Evolutionary conservation across 2,797 vertebrate species (phyloP).

Genomic region (Chelmon rostratus): DNA sequence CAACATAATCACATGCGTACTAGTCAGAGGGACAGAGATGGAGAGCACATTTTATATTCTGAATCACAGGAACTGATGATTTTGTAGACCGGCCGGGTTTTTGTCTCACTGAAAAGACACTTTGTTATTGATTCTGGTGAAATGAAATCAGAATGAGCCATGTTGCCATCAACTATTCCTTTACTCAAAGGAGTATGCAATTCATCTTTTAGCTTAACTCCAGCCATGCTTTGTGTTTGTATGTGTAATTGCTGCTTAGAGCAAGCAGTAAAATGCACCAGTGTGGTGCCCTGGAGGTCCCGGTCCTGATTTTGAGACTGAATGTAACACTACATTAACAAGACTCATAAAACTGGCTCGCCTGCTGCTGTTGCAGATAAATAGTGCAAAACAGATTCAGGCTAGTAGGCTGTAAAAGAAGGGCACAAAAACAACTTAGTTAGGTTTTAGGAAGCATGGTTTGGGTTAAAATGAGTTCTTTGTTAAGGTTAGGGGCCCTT

Average conservation of each 20-base stretch:
- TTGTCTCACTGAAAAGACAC: constrained; percentile 11
- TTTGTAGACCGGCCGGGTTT: constrained; percentile 15
- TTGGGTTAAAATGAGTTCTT: not conserved
- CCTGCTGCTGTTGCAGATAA: not conserved
- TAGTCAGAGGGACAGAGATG: constrained; percentile 6
- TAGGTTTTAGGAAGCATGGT: no score
- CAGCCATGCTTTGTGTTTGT: not conserved
- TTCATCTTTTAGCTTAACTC: not conserved
- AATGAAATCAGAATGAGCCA: not conserved
- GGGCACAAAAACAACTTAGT: no score
- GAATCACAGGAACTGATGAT: constrained; percentile 38
- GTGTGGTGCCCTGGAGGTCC: not conserved
- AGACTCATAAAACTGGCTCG: not conserved
- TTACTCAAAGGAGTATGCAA: not conserved
- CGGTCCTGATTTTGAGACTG: not conserved
- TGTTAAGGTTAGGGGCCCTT: not conserved
- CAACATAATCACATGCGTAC: constrained; percentile 32
- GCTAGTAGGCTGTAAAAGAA: not conserved
- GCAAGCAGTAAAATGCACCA: not conserved
- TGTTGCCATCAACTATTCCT: not conserved
- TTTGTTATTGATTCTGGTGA: constrained; percentile 32
- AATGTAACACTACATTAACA: not conserved
- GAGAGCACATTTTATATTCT: constrained; percentile 39
- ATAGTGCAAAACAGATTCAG: not conserved
- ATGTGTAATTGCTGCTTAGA: not conserved